Base-by-base conservation (phyloP, 2,797 vertebrate species). In the Trichosurus vulpecula region DNA sequence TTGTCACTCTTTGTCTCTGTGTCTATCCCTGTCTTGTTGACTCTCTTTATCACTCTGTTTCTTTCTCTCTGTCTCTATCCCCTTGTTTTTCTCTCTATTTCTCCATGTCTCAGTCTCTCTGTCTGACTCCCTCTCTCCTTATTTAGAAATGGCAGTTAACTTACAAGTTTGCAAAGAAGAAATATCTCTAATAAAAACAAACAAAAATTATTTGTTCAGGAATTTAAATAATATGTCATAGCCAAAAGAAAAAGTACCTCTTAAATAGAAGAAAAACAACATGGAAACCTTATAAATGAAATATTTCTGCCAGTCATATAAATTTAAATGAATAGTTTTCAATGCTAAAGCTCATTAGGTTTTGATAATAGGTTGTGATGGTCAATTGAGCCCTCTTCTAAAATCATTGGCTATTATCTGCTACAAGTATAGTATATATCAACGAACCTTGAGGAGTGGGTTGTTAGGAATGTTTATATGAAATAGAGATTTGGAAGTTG, bases 151-250 rank as follows among this genome's bases (percentile, higher is more conserved):
- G 97, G 96, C 94, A 98, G 58, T 96, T 97, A 98, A 98, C 98
- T 98, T 98, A 96, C 94, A 97, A 95, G 90, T 94, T 94, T 97
- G 54, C 91, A 56, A 91, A 96, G 97, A 97, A 96, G 96, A 98
- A 98, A 98, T 97, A 96, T 98, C 98, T 98, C 95, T 97, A 97
- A 95, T 97, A 92, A 98, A 97, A 97, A 98, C 96, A 97, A 98
- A 96, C 96, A 98, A 98, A 93, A 94, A 90, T 30, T 97, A 91
- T 95, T 57, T 98, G 95, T 95, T 56, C 98, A 94, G 94, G 94
- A 97, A 56, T 31, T 92, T 41, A 93, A 95, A 56, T 35, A 96
- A 95, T 90, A 66, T 92, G 56, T 54, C 30, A 66, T 29, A 31
- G 53, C 41, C 54, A 91, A 51, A 92, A 95, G 74, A 93, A 96